phyloP scores from a whole-genome alignment of 1,140 invertebrate species.

The Coenobita brevimanus region DNA sequence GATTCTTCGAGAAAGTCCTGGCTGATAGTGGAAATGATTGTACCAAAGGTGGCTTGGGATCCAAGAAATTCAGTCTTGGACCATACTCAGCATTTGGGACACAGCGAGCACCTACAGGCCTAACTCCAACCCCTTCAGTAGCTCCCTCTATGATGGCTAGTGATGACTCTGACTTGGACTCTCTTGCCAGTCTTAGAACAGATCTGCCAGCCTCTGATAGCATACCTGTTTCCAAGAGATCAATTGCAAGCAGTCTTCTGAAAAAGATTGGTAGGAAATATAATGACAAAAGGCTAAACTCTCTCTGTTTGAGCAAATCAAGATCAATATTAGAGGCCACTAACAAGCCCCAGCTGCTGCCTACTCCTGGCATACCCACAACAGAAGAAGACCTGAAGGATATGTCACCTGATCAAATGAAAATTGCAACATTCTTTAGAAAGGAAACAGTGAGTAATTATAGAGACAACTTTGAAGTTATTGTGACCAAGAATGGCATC shows the following conservation, averaged over 20 bases:
- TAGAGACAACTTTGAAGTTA: constrained; percentile 80
- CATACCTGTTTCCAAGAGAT: constrained; percentile 60
- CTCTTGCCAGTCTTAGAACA: constrained; percentile 61
- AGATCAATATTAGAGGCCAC: constrained; percentile 48
- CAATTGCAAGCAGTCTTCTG: constrained; percentile 62
- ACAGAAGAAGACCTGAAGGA: constrained; percentile 53
- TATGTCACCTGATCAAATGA: constrained; percentile 53
- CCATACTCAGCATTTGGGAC: constrained; percentile 61
- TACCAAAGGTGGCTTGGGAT: constrained; percentile 34
- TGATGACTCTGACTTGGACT: constrained; percentile 67
- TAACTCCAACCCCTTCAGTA: constrained; percentile 68
- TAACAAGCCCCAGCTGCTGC: constrained; percentile 66
- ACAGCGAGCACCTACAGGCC: constrained; percentile 61
- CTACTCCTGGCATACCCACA: constrained; percentile 67
- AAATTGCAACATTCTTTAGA: constrained; percentile 75
- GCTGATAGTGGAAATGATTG: constrained; percentile 75
- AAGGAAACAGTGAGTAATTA: constrained; percentile 82
- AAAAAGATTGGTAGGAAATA: constrained; percentile 64
- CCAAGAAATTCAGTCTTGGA: constrained; percentile 54
- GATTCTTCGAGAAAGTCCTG: constrained; percentile 76
- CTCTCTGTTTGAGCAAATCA: constrained; percentile 58
- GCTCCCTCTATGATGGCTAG: constrained; percentile 69
- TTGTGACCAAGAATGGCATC: constrained; percentile 76
- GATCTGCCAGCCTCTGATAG: constrained; percentile 67
- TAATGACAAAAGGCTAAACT: constrained; percentile 64